Base-by-base conservation (phyloP, 2,888 invertebrate genomes). In the Megaustenia siamemsis region DNA sequence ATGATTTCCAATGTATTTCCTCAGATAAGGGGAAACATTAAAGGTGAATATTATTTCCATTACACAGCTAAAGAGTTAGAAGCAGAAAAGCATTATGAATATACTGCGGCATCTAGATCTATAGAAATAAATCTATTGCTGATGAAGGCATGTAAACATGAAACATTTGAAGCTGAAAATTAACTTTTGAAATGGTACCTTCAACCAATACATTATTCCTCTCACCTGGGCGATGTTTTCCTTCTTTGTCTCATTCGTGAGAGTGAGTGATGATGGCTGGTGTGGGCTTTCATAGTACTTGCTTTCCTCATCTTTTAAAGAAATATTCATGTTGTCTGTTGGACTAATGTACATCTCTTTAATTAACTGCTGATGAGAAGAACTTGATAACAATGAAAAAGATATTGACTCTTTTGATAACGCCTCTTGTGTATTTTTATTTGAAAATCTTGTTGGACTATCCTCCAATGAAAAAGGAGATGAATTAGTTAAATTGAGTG, bases 311-410 rank as follows among this genome's bases (percentile, higher is more conserved):
- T 86, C 88, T 76, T 90, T 90, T n/a, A 86, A 87, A 0, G 87
- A 85, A 43, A 92, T 88, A 83, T 91, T 92, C 79, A 90, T 90
- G 35, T 89, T 81, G 15, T 90, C 91, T 35, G 89, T 90, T 4
- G 90, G 88, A 21, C 91, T 91, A 81, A 88, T 86, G 79, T 87
- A 91, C 28, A 91, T 87, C 82, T 91, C 91, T n/a, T 49, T 68
- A 32, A 38, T n/a, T 0, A 10, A 45, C 10, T 43, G n/a, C 18
- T 38, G 38, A 4, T 71, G 1, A 4, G 24, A 18, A n/a, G 12
- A 35, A 24, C 4, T 10, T 24, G 32, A 8, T 21, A 10, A 2
- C 21, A 38, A 21, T 15, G 78, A 45, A 12, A 35, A 15, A 12
- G 38, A 0, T n/a, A 28, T 5, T 12, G 38, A 63, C 53, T 21